These are phyloP conservation scores for Doris montereyensis DNA, from an alignment of 2,888 invertebrate genomes.

Conservation along the genomic window DNA sequence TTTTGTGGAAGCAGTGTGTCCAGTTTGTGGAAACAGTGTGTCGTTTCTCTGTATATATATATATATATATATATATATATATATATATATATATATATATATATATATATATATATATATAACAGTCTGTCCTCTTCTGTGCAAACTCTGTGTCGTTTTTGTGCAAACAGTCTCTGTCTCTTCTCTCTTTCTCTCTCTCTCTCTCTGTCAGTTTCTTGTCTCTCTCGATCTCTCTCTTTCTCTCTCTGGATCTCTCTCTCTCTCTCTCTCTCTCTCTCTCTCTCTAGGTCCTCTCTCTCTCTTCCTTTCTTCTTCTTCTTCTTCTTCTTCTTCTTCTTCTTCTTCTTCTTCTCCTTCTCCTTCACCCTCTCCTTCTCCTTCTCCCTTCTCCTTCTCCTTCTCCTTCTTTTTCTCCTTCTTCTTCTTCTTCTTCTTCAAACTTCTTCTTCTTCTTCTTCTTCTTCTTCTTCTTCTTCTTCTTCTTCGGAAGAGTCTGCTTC, in stretches of 20 bases:
- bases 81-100: too few species aligned
- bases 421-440: neutral
- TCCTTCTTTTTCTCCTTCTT: neutral
- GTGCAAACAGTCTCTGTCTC: too few species aligned
- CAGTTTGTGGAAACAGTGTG: too few species aligned
- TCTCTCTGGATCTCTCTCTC: neutral
- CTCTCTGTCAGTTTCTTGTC: neutral
- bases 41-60: too few species aligned
- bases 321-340: neutral
- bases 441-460: neutral
- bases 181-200: neutral
- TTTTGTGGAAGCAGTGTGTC: too few species aligned
- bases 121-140: too few species aligned
- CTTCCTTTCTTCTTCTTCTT: neutral
- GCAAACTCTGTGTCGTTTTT: too few species aligned
- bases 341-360: neutral
- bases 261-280: neutral
- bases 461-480: conserved; percentile 10
- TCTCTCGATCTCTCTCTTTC: neutral
- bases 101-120: too few species aligned
- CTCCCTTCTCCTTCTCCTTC: neutral
- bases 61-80: too few species aligned
- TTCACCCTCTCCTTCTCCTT: neutral
- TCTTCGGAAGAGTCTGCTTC: neutral
- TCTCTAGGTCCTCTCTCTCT: neutral